Evolutionary conservation across 2,888 invertebrate species (phyloP).

Genomic region (Drosophila helvetica): DNA sequence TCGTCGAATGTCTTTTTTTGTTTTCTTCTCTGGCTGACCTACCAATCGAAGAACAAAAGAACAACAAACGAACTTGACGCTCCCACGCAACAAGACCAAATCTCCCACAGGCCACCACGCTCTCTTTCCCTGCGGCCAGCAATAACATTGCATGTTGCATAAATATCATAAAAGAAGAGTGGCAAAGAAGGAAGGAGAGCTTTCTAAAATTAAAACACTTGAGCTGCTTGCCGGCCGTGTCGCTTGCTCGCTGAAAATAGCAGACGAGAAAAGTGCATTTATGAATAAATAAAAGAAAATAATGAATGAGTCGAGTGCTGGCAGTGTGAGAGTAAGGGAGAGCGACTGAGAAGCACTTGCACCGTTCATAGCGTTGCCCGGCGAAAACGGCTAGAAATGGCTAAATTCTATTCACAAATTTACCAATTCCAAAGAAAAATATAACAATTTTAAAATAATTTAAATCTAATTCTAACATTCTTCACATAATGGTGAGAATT

Average conservation of each 20-base stretch:
- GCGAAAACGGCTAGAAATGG: background rate
- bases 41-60: slow-evolving; percentile 18
- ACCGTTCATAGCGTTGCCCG: slow-evolving; percentile 46
- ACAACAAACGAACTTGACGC: slow-evolving; percentile 43
- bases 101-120: slow-evolving; percentile 25
- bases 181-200: slow-evolving; percentile 36
- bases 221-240: slow-evolving; percentile 23
- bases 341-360: slow-evolving; percentile 40
- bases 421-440: background rate
- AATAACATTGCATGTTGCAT: slow-evolving; percentile 69
- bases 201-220: slow-evolving; percentile 73
- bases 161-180: slow-evolving; percentile 50
- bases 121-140: slow-evolving; percentile 49
- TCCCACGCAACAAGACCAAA: slow-evolving; percentile 52
- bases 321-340: slow-evolving; percentile 5
- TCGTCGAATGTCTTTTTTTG: background rate
- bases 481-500: background rate
- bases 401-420: background rate
- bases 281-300: slow-evolving; percentile 63
- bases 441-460: background rate
- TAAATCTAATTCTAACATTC: background rate
- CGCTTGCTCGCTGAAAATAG: slow-evolving; percentile 57
- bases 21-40: slow-evolving; percentile 8
- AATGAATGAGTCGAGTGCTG: slow-evolving; percentile 55
- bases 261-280: slow-evolving; percentile 63